phyloP scores from a whole-genome alignment of 2,797 vertebrate species.

The Meda fulgida region DNA sequence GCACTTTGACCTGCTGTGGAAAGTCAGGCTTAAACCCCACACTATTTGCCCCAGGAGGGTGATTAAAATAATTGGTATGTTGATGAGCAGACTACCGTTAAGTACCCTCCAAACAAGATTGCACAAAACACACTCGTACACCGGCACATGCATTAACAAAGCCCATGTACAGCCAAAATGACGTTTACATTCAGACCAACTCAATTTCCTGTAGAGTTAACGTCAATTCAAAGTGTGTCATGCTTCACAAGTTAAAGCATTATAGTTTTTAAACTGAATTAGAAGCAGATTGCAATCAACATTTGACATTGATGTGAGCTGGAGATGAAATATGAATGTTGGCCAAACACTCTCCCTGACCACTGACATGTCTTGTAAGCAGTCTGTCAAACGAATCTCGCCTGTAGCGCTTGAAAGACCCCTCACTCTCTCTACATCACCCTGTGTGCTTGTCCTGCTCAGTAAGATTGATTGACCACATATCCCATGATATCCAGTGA shows the following conservation, averaged over 20 bases:
- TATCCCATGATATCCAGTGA: conserved; percentile 41
- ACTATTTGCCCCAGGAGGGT: conserved; percentile 43
- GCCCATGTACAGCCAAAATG: not conserved
- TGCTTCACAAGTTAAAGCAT: not conserved
- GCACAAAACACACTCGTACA: conserved; percentile 39
- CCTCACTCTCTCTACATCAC: conserved; percentile 25
- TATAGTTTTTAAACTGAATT: not conserved
- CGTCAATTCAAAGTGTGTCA: not conserved
- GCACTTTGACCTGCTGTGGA: conserved; percentile 41
- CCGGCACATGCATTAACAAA: conserved; percentile 28
- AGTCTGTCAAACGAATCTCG: conserved; percentile 23
- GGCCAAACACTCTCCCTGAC: not conserved
- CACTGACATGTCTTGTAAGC: conserved; percentile 28
- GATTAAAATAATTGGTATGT: conserved; percentile 73
- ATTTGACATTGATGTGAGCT: not conserved
- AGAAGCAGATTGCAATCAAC: conserved; percentile 1
- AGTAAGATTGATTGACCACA: conserved; percentile 30
- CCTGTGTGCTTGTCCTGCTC: conserved; percentile 34
- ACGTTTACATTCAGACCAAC: not conserved
- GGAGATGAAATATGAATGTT: conserved; percentile 8
- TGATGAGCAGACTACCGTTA: conserved; percentile 64
- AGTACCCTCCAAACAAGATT: conserved; percentile 19
- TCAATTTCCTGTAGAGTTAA: not conserved
- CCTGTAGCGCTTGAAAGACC: not conserved
- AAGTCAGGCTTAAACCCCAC: conserved; percentile 34